A percentile compares a stretch with the other conserved stretches of the same genome.
These are phyloP conservation scores for Cynodonichthys magdalenae DNA, from an alignment of 2,797 vertebrate species.

Conservation along the genomic window DNA sequence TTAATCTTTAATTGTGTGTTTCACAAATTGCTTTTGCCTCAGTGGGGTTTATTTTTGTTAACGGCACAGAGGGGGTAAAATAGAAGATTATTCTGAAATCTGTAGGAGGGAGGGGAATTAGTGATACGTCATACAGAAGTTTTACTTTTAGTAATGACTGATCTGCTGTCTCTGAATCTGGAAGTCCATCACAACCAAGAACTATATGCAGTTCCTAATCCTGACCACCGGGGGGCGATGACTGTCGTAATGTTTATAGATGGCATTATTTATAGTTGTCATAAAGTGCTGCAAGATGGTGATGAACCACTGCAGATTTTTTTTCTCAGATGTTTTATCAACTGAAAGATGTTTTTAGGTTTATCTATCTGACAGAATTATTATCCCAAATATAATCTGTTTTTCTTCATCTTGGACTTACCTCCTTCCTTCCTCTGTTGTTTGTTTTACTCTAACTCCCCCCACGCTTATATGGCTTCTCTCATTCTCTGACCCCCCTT, in stretches of 20 bases:
- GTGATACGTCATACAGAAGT: too few species aligned
- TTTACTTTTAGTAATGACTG: too few species aligned
- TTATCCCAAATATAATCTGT: slow-evolving; percentile 11
- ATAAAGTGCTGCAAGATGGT: slow-evolving; percentile 30
- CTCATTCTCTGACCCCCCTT: slow-evolving; percentile 24
- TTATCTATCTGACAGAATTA: background rate
- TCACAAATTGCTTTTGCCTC: slow-evolving; percentile 3
- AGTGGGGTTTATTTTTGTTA: background rate
- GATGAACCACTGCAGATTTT: slow-evolving; percentile 29
- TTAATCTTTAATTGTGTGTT: slow-evolving; percentile 28
- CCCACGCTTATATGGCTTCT: slow-evolving; percentile 16
- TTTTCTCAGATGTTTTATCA: slow-evolving; percentile 6
- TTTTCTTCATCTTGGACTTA: slow-evolving; percentile 18
- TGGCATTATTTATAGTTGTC: slow-evolving; percentile 32
- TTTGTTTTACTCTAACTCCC: slow-evolving; percentile 31
- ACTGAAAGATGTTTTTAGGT: slow-evolving; percentile 12
- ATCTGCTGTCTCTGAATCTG: too few species aligned
- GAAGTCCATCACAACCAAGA: background rate
- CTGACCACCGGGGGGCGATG: slow-evolving; percentile 69
- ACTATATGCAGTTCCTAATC: slow-evolving; percentile 21
- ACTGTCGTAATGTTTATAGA: slow-evolving; percentile 30
- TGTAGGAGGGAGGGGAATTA: too few species aligned
- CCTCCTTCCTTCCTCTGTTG: slow-evolving; percentile 13
- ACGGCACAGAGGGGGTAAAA: slow-evolving; percentile 7
- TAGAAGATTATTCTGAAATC: background rate